Evolutionary conservation across 2,797 vertebrate genomes (phyloP).

Genomic region (Crenuchus spilurus): DNA sequence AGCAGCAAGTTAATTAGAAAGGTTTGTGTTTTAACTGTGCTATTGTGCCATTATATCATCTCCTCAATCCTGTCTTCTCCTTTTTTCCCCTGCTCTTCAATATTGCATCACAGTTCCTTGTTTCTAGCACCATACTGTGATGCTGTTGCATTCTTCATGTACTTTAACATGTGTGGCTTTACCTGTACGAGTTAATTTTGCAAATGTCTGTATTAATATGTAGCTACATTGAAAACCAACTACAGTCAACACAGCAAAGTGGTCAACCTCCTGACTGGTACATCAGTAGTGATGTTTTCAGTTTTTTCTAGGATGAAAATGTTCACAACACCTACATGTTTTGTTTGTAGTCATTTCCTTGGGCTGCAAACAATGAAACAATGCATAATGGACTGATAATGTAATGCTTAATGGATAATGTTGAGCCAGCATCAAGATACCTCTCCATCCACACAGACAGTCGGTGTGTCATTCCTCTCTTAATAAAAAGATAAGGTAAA

Average conservation of each 20-base stretch:
- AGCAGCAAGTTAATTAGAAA: constrained; percentile 15
- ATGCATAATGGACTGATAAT: background rate
- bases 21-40: constrained; percentile 8
- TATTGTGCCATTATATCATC: constrained; percentile 17
- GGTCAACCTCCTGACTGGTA: background rate
- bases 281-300: background rate
- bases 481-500: no score
- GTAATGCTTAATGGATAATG: no score
- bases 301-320: background rate
- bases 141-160: background rate
- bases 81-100: background rate
- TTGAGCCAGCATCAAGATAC: no score
- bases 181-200: no score
- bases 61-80: background rate
- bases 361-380: background rate
- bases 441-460: no score
- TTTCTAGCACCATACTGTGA: background rate
- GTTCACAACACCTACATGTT: constrained; percentile 12
- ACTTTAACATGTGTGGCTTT: background rate
- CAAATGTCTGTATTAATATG: no score
- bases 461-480: no score
- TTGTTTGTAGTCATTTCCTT: background rate
- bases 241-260: background rate
- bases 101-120: constrained; percentile 9
- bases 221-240: background rate